Evolutionary conservation across 2,113 vertebrate species (phyloP), one percentile per base, ranked within the genome.

Genomic region (Corydoras sp.): DNA sequence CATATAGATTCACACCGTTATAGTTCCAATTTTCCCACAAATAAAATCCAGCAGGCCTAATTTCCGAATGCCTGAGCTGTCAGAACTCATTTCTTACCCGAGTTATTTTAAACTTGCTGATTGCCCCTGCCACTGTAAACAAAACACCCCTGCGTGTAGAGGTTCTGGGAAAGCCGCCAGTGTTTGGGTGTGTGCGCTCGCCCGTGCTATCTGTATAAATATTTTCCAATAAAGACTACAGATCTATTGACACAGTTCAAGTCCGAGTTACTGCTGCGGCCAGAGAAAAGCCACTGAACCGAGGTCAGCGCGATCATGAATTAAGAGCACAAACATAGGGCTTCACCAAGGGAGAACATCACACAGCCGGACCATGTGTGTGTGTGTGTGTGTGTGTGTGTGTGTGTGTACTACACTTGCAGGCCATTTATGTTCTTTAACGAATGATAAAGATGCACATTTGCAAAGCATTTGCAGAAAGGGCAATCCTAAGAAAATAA

Each of bases 171-270:
- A 54, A 3, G 12, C 50, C 12, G 29, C 53, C 71, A 66, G 14
- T n/a, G 15, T 66, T 24, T 51, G 63, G 31, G 71, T 51, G 35
- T 30, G 55, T 6, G 56, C 30, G n/a, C 24, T 4, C 18, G 18
- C 18, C 35, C 3, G 48, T 14, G 48, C 51, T 30, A 67, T 67
- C 58, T 54, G 49, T 43, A 29, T 55, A 54, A 54, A 53, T 61
- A 73, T 65, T 65, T 58, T 59, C 59, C 59, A 49, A 48, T 30
- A 30, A 63, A 71, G 69, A 64, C 62, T 14, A 15, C 31, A 56
- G 31, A 71, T 48, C 59, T 71, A 63, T 63, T 49, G 30, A 63
- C n/a, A n/a, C 31, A 54, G 29, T 9, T 49, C 3, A 10, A 58
- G 53, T 18, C 65, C 51, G 7, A 29, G 53, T 53, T 14, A 15